These are phyloP conservation scores for Plebejus argus DNA, from an alignment of 2,888 invertebrate species.

Conservation along the genomic window DNA sequence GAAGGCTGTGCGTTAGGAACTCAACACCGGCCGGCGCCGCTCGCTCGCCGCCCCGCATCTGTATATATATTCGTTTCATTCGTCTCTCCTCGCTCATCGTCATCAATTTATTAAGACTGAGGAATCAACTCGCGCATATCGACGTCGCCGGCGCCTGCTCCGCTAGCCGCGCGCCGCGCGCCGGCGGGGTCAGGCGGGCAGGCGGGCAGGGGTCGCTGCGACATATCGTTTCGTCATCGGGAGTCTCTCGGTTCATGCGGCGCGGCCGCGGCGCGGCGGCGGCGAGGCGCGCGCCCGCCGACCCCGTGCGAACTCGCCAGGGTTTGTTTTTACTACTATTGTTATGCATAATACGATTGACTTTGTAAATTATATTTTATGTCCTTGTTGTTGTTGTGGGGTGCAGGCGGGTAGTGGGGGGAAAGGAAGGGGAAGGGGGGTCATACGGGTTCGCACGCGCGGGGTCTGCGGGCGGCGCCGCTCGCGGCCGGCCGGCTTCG, in stretches of 20 bases:
- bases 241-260: slow-evolving; percentile 60
- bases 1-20: slow-evolving; percentile 75
- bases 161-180: no score
- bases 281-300: slow-evolving; percentile 50
- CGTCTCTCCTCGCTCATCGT: slow-evolving; percentile 78
- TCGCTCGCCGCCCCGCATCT: slow-evolving; percentile 50
- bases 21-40: slow-evolving; percentile 55
- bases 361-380: slow-evolving; percentile 15
- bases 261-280: slow-evolving; percentile 50
- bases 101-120: slow-evolving; percentile 81
- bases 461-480: slow-evolving; percentile 40
- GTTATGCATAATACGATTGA: slow-evolving; percentile 29
- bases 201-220: slow-evolving; percentile 59
- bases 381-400: slow-evolving; percentile 19
- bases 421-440: not conserved
- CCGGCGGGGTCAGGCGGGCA: no score
- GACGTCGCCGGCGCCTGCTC: slow-evolving; percentile 75
- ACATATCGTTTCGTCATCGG: slow-evolving; percentile 67
- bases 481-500: slow-evolving; percentile 48
- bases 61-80: slow-evolving; percentile 78
- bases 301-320: slow-evolving; percentile 8
- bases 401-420: not conserved
- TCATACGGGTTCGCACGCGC: not conserved
- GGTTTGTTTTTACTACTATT: slow-evolving; percentile 25
- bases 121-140: slow-evolving; percentile 79